Base-by-base conservation (phyloP, 2,888 invertebrate species). In the Cosmia pyralina region DNA sequence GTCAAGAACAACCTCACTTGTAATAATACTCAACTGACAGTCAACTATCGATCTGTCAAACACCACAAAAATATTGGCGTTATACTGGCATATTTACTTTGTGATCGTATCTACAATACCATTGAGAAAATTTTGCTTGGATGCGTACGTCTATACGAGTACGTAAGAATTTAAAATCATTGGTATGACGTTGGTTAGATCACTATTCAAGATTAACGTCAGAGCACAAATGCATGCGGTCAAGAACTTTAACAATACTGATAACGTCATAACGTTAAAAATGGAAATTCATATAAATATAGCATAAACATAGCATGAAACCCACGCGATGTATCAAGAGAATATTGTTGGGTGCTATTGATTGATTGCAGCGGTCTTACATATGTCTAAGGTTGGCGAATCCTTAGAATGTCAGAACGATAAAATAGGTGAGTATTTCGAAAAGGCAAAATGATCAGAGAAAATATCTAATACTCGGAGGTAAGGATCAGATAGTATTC, bases 161-260 rank as follows among this genome's bases (percentile, higher is more conserved):
- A n/a, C n/a, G n/a, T n/a, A 15, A 22, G 8, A 60, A 50, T 34
- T 69, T 7, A 53, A 75, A 62, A 71, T 69, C 60, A 78, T 50
- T 64, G 4, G 4, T 34, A n/a, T 72, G 63, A 65, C 53, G 76
- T 41, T 19, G 6, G 41, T 10, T 19, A 41, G 4, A 52, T 69
- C 60, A 63, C n/a, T 58, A 52, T 52, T 62, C 34, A 62, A 48
- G n/a, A 53, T 60, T 63, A 38, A 55, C 44, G 34, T 72, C 22
- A 50, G 28, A 75, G 48, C 28, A 52, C 34, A 19, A 53, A 67
- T 38, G 67, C 11, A 68, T n/a, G 69, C 52, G 66, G 59, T 83
- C 70, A 66, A 66, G 64, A 79, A 69, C 70, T 65, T 55, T 41
- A 44, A 75, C 60, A 83, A 75, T 79, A 62, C 15, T 38, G 52